Conservation (phyloP, 2,888 invertebrate species). For the Hoplodrina blanda region DNA sequence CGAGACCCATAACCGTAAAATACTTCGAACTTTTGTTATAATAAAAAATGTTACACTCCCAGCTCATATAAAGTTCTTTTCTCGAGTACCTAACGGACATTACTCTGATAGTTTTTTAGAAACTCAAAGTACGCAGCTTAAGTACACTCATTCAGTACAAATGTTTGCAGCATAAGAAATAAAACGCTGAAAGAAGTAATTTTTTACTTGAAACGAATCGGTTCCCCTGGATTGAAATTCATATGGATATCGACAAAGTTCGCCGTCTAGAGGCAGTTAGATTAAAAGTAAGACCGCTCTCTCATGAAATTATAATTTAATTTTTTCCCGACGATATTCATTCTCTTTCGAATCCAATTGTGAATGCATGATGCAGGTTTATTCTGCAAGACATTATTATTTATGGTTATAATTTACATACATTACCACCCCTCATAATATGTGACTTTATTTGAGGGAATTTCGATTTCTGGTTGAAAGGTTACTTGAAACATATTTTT, state of each 20-base stretch:
- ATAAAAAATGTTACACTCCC: slow-evolving; percentile 20
- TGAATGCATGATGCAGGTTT: slow-evolving; percentile 72
- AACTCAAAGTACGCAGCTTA: slow-evolving; percentile 26
- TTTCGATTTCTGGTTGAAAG: slow-evolving; percentile 22
- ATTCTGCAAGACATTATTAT: slow-evolving; percentile 61
- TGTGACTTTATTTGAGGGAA: slow-evolving; percentile 18
- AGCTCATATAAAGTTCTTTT: slow-evolving; percentile 24
- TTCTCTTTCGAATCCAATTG: slow-evolving; percentile 70
- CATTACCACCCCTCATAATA: slow-evolving; percentile 15
- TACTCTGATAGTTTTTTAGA: slow-evolving; percentile 32
- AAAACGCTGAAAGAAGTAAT: slow-evolving; percentile 18
- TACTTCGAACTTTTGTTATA: slow-evolving; percentile 21
- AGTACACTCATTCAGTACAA: slow-evolving; percentile 27
- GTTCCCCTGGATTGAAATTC: slow-evolving; percentile 60
- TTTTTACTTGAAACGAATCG: slow-evolving; percentile 56
- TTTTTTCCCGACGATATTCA: slow-evolving; percentile 77
- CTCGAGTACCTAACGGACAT: slow-evolving; percentile 6
- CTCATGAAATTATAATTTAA: slow-evolving; percentile 90
- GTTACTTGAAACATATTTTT: neutral
- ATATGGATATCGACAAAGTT: slow-evolving; percentile 75
- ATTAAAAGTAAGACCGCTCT: slow-evolving; percentile 82
- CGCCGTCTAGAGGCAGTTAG: slow-evolving; percentile 66
- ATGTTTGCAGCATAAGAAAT: slow-evolving; percentile 20
- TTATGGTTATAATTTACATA: slow-evolving; percentile 57
- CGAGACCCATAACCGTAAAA: slow-evolving; percentile 39